phyloP scores from a whole-genome alignment of 1,140 invertebrate species.

The Formica exsecta region DNA sequence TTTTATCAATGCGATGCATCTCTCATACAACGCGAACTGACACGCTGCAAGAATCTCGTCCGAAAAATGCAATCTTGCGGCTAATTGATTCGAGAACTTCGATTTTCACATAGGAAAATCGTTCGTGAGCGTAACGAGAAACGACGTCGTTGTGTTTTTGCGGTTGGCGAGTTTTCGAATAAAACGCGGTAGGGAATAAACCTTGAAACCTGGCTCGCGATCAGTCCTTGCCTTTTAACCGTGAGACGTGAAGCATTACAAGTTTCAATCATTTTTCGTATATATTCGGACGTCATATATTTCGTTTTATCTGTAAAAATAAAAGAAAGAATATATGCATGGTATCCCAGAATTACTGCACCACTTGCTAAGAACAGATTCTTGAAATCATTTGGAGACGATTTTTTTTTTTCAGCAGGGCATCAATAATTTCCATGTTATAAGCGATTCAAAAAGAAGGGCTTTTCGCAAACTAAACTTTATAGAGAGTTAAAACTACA shows the following conservation, averaged over 20 bases:
- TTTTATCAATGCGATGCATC: conserved; percentile 34
- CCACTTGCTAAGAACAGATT: no score
- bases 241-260: background rate
- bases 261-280: background rate
- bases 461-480: no score
- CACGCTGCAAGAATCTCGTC: conserved; percentile 23
- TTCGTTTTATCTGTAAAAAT: background rate
- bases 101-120: background rate
- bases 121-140: background rate
- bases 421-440: no score
- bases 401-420: no score
- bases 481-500: no score
- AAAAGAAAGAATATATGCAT: background rate
- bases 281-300: background rate
- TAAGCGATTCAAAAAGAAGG: no score
- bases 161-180: background rate
- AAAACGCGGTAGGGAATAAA: background rate
- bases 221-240: conserved; percentile 6
- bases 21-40: background rate
- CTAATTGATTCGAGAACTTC: conserved; percentile 41
- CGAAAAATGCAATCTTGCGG: conserved; percentile 60
- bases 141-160: conserved; percentile 29
- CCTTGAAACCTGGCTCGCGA: background rate
- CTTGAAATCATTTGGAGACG: no score
- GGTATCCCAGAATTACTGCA: no score